Evolutionary conservation across 2,113 vertebrate species (phyloP).

Genomic region (Datnioides undecimradiatus): DNA sequence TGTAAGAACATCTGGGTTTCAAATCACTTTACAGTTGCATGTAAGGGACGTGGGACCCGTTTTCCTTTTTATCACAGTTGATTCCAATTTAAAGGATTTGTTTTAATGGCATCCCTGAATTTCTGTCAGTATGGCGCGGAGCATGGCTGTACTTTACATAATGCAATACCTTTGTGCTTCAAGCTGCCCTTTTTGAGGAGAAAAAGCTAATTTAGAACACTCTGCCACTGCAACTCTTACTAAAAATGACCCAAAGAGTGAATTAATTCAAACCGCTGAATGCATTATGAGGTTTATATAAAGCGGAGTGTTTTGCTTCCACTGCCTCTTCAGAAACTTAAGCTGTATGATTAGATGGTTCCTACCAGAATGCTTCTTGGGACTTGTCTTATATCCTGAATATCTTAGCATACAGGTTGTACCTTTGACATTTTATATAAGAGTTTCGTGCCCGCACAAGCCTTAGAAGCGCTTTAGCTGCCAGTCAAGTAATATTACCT

Average conservation of each 20-base stretch:
- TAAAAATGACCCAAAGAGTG: not conserved
- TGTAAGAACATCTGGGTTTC: not conserved
- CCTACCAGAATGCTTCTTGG: not conserved
- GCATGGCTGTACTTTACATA: not conserved
- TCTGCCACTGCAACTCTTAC: not conserved
- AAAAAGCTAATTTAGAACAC: too few species aligned
- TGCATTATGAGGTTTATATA: not conserved
- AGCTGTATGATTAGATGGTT: not conserved
- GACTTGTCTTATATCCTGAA: too few species aligned
- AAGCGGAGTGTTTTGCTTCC: not conserved
- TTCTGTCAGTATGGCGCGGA: too few species aligned
- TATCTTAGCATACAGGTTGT: too few species aligned
- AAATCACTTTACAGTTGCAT: too few species aligned
- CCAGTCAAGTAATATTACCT: not conserved
- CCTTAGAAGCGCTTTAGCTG: slow-evolving; percentile 2
- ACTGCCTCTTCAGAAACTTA: too few species aligned
- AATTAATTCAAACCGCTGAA: not conserved
- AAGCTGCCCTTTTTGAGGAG: not conserved
- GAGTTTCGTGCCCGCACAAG: not conserved
- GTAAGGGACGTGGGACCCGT: too few species aligned
- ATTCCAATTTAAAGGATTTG: not conserved
- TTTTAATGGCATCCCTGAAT: not conserved
- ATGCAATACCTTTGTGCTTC: not conserved
- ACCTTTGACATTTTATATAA: too few species aligned
- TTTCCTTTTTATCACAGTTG: not conserved